These are phyloP conservation scores for Biston stratarius DNA, from an alignment of 2,888 invertebrate genomes.

Conservation along the genomic window DNA sequence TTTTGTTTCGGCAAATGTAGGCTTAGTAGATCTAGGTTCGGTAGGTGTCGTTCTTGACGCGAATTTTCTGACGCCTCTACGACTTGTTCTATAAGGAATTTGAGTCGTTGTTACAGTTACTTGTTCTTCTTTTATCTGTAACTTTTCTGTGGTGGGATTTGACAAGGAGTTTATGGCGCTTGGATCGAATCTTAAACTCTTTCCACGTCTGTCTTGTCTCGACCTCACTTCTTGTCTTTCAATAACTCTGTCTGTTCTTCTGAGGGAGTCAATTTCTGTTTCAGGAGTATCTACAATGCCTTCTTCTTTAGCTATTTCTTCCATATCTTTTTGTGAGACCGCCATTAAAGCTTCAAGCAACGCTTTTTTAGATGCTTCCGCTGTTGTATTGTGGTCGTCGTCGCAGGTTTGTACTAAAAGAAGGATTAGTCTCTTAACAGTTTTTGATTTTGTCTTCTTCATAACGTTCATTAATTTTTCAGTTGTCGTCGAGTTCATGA, in stretches of 20 bases:
- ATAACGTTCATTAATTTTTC: conserved; percentile 92
- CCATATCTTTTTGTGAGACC: conserved; percentile 86
- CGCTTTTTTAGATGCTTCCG: conserved; percentile 90
- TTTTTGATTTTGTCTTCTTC: conserved; percentile 92
- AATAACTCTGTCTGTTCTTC: conserved; percentile 63
- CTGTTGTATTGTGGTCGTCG: conserved; percentile 89
- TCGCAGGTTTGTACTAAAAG: conserved; percentile 93
- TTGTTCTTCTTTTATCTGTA: conserved; percentile 53
- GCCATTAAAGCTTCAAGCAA: conserved; percentile 89
- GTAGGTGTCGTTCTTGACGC: conserved; percentile 62
- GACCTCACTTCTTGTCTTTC: conserved; percentile 58
- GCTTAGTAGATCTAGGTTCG: conserved; percentile 51
- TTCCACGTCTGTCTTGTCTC: conserved; percentile 66
- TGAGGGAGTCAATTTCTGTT: conserved; percentile 61
- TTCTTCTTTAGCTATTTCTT: conserved; percentile 78
- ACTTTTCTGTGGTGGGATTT: conserved; percentile 66
- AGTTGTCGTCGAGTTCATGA: conserved; percentile 92
- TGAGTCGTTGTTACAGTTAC: conserved; percentile 67
- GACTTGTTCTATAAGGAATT: conserved; percentile 62
- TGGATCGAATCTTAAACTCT: conserved; percentile 70
- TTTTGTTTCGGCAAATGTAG: conserved; percentile 45
- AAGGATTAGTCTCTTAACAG: conserved; percentile 90
- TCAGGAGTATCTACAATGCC: conserved; percentile 57
- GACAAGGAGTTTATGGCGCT: conserved; percentile 75
- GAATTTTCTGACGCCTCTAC: conserved; percentile 75